Percentiles rank a stretch among this genome's conserved stretches.
These are phyloP conservation scores for Flexamia atlantica DNA, from an alignment of 2,888 invertebrate species.

Conservation along the genomic window DNA sequence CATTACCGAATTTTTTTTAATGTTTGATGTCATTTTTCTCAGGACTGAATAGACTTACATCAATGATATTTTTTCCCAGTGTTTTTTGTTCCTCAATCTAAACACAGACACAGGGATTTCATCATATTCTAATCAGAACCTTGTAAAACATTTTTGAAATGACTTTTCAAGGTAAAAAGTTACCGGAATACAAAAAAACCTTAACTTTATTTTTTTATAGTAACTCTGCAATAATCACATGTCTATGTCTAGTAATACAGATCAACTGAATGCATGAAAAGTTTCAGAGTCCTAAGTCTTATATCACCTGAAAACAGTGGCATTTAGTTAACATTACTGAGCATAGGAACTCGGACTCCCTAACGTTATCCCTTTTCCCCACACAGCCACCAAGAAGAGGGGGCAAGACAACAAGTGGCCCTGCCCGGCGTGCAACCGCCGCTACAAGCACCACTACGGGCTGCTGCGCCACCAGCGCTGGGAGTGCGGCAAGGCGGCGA, in stretches of 20 bases:
- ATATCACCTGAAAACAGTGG: slow-evolving; percentile 49
- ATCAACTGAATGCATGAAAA: slow-evolving; percentile 22
- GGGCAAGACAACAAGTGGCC: background rate
- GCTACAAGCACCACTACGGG: background rate
- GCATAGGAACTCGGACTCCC: slow-evolving; percentile 52
- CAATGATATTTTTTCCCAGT: slow-evolving; percentile 43
- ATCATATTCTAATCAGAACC: slow-evolving; percentile 10
- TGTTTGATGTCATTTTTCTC: slow-evolving; percentile 54
- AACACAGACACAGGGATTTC: slow-evolving; percentile 48
- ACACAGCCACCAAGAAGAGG: too few species aligned
- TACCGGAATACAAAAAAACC: background rate
- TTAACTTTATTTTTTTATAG: slow-evolving; percentile 13
- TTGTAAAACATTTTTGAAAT: slow-evolving; percentile 38
- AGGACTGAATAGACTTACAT: slow-evolving; percentile 22
- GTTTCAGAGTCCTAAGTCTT: slow-evolving; percentile 41
- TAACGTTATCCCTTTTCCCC: background rate
- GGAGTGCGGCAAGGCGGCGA: slow-evolving; percentile 74
- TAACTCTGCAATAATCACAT: slow-evolving; percentile 17
- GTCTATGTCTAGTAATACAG: slow-evolving; percentile 28
- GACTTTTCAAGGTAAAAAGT: slow-evolving; percentile 22
- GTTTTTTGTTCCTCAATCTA: slow-evolving; percentile 27
- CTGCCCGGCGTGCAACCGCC: background rate
- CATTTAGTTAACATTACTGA: slow-evolving; percentile 51
- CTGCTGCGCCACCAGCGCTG: slow-evolving; percentile 66
- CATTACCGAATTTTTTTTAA: slow-evolving; percentile 38